Conservation (phyloP, 2,113 vertebrate genomes). For the Cephalopterus ornatus region DNA sequence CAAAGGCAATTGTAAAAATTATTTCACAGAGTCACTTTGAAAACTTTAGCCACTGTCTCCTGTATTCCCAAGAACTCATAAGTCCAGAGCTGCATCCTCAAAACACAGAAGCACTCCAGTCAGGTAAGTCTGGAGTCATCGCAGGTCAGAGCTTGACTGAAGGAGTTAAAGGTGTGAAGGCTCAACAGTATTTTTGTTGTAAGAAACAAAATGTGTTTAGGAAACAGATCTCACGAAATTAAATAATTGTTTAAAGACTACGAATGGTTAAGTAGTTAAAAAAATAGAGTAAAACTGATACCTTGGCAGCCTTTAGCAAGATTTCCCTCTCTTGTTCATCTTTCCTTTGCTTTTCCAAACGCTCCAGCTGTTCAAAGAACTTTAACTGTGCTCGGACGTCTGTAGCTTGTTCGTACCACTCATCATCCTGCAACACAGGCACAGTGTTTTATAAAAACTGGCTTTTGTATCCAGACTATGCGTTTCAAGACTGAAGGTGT, state of each 20-base stretch:
- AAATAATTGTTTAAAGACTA: not conserved
- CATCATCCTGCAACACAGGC: constrained; percentile 76
- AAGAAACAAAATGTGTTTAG: not conserved
- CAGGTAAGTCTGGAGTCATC: not conserved
- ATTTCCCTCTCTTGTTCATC: constrained; percentile 89
- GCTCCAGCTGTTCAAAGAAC: constrained; percentile 89
- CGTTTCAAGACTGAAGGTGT: not conserved
- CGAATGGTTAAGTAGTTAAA: not conserved
- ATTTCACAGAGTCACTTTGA: not conserved
- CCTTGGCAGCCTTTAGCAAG: constrained; percentile 87
- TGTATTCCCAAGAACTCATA: not conserved
- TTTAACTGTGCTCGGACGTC: constrained; percentile 85
- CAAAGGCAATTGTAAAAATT: not conserved
- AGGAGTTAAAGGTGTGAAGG: not conserved
- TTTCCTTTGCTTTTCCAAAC: constrained; percentile 87
- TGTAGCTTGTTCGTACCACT: constrained; percentile 81
- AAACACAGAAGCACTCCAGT: not conserved
- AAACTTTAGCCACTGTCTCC: not conserved
- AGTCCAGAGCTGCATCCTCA: no score
- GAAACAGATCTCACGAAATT: not conserved
- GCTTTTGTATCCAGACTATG: not conserved
- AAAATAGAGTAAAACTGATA: constrained; percentile 36
- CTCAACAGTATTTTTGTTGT: not conserved
- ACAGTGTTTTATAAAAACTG: not conserved
- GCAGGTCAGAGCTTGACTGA: not conserved